Base-by-base conservation (phyloP, 2,113 vertebrate species). In the Oceanodroma tethys region DNA sequence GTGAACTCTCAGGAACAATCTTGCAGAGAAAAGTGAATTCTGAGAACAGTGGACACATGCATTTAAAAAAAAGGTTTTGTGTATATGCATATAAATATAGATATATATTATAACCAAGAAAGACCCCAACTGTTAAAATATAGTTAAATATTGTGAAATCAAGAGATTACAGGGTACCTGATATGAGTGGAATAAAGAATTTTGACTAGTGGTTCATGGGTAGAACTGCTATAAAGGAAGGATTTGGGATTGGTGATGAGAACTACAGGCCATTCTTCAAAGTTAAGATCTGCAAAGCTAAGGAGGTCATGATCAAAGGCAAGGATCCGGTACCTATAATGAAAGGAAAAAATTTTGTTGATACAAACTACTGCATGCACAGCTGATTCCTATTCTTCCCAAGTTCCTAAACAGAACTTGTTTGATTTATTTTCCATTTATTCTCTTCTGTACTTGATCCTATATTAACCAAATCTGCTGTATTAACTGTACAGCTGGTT, bases 221-320 rank as follows among this genome's bases (percentile, higher is more conserved):
- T 95, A 27, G 99, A 98, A 72, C 98, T 99, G 68, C 99, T 98
- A 92, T 99, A 99, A 78, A 99, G 99, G 6, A 98, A 98, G 27
- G 99, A 98, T 88, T 99, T 99, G 86, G 99, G 99, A 97, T 99
- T 99, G 87, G 99, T 99, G 97, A 99, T 99, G 85, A 99, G 98
- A 93, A 99, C 97, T 7, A 98, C 99, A 29, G 99, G 99, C 99
- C 99, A 99, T 83, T 98, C 98, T 45, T 98, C 98, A 95, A 99
- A 99, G 60, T 30, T 98, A 89, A 99, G 95, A 96, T 99, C 99
- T 36, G 98, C 98, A 27, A 99, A 99, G 94, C 99, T 99, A 80
- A 99, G 97, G 91, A 99, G 98, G 98, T 99, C 99, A 6, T 99
- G 99, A 95, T 99, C 99, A 70, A 99, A 99, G 0, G 98, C 99